Conservation (phyloP, 2,797 vertebrate species). For the Acanthurus tractus region DNA sequence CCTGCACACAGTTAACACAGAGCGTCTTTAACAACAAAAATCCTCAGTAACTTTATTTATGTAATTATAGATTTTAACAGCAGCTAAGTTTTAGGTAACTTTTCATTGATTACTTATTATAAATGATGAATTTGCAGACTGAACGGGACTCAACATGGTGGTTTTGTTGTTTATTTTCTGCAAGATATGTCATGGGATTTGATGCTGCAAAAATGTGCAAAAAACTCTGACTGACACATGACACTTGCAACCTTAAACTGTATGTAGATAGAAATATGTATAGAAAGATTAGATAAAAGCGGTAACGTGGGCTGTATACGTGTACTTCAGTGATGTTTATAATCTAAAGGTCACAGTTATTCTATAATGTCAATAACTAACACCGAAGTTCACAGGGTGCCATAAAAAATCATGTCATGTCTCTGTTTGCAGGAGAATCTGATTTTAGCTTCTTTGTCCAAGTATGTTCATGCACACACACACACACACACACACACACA, state of each 20-base stretch:
- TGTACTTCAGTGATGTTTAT: not conserved
- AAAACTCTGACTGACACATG: not conserved
- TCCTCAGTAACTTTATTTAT: conserved; percentile 15
- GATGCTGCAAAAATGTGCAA: conserved; percentile 3
- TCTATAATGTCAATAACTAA: too few relatives aligned
- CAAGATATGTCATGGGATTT: conserved; percentile 5
- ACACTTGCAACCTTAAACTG: not conserved
- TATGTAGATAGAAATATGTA: not conserved
- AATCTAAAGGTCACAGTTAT: conserved; percentile 21
- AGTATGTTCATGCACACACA: too few relatives aligned
- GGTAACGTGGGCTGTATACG: not conserved
- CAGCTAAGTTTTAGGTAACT: not conserved
- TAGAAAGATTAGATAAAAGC: conserved; percentile 48
- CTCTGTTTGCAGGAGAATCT: too few relatives aligned
- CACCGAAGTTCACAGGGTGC: too few relatives aligned
- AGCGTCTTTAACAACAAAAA: not conserved
- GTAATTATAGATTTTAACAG: conserved; percentile 7
- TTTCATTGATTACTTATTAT: conserved; percentile 7
- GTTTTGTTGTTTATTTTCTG: conserved; percentile 10
- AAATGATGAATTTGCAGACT: conserved; percentile 8
- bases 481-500: too few relatives aligned
- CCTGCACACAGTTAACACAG: conserved; percentile 25
- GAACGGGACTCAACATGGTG: not conserved
- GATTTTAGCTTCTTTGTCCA: too few relatives aligned
- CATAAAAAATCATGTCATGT: too few relatives aligned